Percentiles rank a stretch among this genome's conserved stretches.
phyloP scores from a whole-genome alignment of 2,888 invertebrate species.

The Rhabditophanes sp. region DNA sequence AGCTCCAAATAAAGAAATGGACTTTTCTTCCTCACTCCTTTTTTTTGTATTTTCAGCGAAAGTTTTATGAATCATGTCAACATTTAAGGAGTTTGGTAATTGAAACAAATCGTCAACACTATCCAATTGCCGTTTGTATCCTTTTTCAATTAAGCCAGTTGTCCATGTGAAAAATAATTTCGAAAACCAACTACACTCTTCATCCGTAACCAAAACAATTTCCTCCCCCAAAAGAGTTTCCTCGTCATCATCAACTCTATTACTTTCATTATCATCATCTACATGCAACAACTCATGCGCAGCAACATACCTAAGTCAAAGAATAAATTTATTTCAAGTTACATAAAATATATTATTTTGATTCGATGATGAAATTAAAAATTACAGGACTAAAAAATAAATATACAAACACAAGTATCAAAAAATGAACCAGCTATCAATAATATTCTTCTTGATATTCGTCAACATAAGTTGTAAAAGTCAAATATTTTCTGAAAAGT shows the following conservation, averaged over 20 bases:
- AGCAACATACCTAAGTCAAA: too few relatives aligned
- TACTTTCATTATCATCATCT: constrained; percentile 9
- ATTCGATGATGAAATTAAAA: too few relatives aligned
- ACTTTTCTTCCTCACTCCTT: constrained; percentile 18
- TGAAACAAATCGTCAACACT: constrained; percentile 65
- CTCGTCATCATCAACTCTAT: constrained; percentile 5
- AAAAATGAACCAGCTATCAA: too few relatives aligned
- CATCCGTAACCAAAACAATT: constrained; percentile 9
- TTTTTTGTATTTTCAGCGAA: constrained; percentile 23
- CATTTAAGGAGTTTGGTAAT: constrained; percentile 57
- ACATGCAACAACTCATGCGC: constrained; percentile 1
- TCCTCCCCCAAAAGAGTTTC: background rate
- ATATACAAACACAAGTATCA: too few relatives aligned
- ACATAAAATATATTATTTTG: too few relatives aligned
- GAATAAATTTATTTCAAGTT: too few relatives aligned
- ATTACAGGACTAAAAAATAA: too few relatives aligned
- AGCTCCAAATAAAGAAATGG: constrained; percentile 48
- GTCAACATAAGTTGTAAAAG: too few relatives aligned
- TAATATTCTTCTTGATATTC: too few relatives aligned
- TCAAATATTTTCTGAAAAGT: too few relatives aligned
- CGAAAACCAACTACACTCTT: constrained; percentile 15
- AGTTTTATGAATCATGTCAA: constrained; percentile 51
- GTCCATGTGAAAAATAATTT: constrained; percentile 33
- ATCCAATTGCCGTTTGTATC: constrained; percentile 57
- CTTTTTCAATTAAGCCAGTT: constrained; percentile 52